phyloP scores from a whole-genome alignment of 2,113 vertebrate genomes.

The Ceyx margarethae region DNA sequence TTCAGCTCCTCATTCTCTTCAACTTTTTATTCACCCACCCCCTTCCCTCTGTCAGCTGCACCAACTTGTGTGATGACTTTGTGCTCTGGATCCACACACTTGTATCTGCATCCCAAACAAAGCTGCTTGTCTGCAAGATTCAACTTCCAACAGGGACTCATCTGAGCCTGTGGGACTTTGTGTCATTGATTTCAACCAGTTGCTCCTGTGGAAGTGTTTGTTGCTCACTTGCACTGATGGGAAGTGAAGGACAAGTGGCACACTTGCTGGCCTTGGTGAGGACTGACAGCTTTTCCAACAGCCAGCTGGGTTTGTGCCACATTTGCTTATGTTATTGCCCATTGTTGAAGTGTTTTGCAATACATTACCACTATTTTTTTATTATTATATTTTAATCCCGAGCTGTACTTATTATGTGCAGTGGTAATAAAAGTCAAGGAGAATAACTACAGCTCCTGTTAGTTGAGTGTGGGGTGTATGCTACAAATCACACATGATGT shows the following conservation, averaged over 20 bases:
- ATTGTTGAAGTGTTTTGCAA: neutral
- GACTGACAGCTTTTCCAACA: neutral
- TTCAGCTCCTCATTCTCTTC: neutral
- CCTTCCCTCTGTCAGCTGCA: neutral
- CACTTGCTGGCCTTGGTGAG: neutral
- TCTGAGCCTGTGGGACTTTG: neutral
- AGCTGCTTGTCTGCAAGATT: neutral
- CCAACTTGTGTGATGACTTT: rapidly evolving
- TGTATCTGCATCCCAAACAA: neutral
- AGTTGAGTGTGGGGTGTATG: neutral
- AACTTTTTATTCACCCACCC: neutral
- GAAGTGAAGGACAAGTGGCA: neutral
- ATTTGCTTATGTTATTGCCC: neutral
- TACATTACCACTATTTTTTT: neutral
- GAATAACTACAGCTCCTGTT: neutral
- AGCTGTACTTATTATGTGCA: neutral
- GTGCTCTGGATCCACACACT: neutral
- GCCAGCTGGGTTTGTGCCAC: neutral
- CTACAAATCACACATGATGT: rapidly evolving
- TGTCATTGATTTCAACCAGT: neutral
- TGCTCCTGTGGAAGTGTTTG: neutral
- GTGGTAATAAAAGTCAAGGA: neutral
- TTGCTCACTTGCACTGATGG: neutral
- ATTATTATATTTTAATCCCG: neutral
- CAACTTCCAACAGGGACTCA: neutral